A percentile compares a stretch with the other conserved stretches of the same genome.
These are phyloP conservation scores for Chironomus tentans DNA, from an alignment of 2,888 invertebrate genomes.

Conservation along the genomic window DNA sequence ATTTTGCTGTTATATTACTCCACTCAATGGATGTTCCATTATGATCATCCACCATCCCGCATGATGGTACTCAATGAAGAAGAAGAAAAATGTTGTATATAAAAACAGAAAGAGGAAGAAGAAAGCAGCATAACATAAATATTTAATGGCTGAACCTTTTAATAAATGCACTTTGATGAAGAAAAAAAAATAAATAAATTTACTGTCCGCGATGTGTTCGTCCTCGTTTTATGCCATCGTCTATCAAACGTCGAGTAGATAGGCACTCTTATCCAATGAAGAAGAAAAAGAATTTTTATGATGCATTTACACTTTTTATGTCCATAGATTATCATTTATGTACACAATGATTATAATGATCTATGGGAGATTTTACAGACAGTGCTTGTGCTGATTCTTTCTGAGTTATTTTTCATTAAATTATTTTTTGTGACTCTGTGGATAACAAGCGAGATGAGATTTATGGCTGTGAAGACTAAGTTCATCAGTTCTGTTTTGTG, in stretches of 20 bases:
- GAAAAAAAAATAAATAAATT: neutral
- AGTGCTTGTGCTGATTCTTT: too few species aligned
- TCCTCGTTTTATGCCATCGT: neutral
- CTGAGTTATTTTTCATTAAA: too few species aligned
- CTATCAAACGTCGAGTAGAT: too few species aligned
- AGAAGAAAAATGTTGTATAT: neutral
- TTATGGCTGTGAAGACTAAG: too few species aligned
- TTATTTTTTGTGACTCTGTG: too few species aligned
- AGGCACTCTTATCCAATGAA: neutral
- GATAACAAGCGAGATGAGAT: too few species aligned
- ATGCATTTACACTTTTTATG: constrained; percentile 6
- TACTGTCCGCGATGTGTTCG: neutral
- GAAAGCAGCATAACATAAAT: constrained; percentile 5
- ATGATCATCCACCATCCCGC: neutral
- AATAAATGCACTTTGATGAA: constrained; percentile 19
- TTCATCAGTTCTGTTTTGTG: too few species aligned
- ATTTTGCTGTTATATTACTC: constrained; percentile 2
- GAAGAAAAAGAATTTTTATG: neutral
- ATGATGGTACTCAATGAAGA: neutral
- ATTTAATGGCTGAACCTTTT: constrained; percentile 20
- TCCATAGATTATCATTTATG: constrained; percentile 7
- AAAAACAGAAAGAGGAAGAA: neutral
- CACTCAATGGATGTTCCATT: constrained; percentile 6
- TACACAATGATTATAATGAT: neutral
- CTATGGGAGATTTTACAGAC: neutral